Evolutionary conservation across 1,140 invertebrate genomes (phyloP).

Genomic region (Anthonomus grandis): DNA sequence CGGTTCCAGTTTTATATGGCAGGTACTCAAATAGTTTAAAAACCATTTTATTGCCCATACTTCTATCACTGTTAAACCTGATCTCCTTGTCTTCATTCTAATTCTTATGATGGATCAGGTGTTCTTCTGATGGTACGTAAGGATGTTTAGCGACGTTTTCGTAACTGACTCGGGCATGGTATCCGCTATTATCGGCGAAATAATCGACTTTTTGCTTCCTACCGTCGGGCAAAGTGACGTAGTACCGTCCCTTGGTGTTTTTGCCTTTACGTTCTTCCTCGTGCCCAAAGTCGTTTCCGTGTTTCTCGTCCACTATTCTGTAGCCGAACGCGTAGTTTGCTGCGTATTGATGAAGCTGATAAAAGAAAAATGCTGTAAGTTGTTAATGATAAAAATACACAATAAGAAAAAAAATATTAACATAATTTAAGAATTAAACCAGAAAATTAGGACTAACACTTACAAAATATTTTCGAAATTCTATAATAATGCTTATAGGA

Average conservation of each 20-base stretch:
- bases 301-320: slow-evolving; percentile 63
- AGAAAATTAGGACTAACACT: too few relatives aligned
- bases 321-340: slow-evolving; percentile 74
- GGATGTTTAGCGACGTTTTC: slow-evolving; percentile 40
- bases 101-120: too few relatives aligned
- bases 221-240: slow-evolving; percentile 74
- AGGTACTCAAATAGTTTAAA: too few relatives aligned
- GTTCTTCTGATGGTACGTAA: neutral
- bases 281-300: slow-evolving; percentile 71
- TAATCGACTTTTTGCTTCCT: slow-evolving; percentile 73
- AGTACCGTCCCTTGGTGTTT: slow-evolving; percentile 67
- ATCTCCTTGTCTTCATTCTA: too few relatives aligned
- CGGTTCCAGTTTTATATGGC: too few relatives aligned
- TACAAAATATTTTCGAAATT: too few relatives aligned
- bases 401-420: too few relatives aligned
- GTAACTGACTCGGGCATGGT: slow-evolving; percentile 73
- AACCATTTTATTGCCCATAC: too few relatives aligned
- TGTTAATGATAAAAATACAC: too few relatives aligned
- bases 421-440: too few relatives aligned
- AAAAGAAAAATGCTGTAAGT: slow-evolving; percentile 56
- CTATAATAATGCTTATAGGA: too few relatives aligned
- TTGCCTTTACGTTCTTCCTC: slow-evolving; percentile 62
- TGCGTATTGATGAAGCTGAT: slow-evolving; percentile 54
- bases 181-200: slow-evolving; percentile 70
- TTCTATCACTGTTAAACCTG: too few relatives aligned